Evolutionary conservation across 2,113 vertebrate genomes (phyloP).

Genomic region (Hippolais icterina): DNA sequence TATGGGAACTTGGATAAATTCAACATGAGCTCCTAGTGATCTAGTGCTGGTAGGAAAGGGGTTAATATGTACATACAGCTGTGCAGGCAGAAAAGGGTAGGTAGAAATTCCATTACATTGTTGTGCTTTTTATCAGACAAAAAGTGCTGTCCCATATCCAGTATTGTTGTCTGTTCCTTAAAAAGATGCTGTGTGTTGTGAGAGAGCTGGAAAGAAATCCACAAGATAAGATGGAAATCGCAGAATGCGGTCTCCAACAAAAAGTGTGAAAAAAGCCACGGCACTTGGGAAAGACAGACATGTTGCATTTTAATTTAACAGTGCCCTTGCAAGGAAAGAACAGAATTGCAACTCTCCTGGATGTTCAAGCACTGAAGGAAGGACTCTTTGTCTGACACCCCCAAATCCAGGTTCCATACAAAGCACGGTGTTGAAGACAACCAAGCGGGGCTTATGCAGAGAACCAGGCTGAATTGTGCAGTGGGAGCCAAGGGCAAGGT

Average conservation of each 20-base stretch:
- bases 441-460: not conserved
- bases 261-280: not conserved
- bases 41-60: not conserved
- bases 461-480: not conserved
- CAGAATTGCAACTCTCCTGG: not conserved
- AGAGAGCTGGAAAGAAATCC: not conserved
- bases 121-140: not conserved
- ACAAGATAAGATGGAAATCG: not conserved
- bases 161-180: not conserved
- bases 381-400: not conserved
- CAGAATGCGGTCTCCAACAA: not conserved
- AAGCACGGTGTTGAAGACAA: rapidly evolving
- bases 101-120: not conserved
- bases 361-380: not conserved
- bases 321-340: not conserved
- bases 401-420: not conserved
- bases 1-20: not conserved
- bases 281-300: rapidly evolving
- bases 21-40: not conserved
- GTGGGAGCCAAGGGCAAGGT: not conserved
- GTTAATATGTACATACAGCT: not conserved
- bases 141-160: not conserved
- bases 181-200: not conserved
- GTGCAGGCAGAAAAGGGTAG: not conserved
- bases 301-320: not conserved